A percentile compares a stretch with the other conserved stretches of the same genome.
Evolutionary conservation across 2,888 invertebrate species (phyloP).

Genomic region (Plebejus melissa): DNA sequence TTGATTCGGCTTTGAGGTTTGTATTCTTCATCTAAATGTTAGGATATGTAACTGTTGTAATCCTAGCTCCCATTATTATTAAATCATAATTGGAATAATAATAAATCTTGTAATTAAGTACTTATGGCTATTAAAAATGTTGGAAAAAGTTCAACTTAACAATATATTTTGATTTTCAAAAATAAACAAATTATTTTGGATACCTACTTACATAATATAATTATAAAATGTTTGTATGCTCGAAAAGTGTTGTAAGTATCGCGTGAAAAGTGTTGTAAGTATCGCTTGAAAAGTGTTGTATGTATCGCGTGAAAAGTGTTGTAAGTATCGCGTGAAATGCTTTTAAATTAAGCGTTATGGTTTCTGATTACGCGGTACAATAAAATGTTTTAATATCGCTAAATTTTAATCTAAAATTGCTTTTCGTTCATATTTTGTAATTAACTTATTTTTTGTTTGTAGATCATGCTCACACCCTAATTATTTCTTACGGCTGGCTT

Average conservation of each 20-base stretch:
- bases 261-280: neutral
- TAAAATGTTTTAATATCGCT: neutral
- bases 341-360: neutral
- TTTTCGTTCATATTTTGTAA: neutral
- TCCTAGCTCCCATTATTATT: too few species aligned
- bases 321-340: neutral
- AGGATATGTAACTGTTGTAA: neutral
- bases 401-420: neutral
- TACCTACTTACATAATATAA: too few species aligned
- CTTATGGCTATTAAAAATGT: too few species aligned
- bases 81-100: too few species aligned
- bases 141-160: too few species aligned
- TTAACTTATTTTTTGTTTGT: neutral
- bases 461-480: neutral
- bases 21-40: neutral
- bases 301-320: neutral
- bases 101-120: too few species aligned
- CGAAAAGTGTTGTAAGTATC: neutral
- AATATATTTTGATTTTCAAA: too few species aligned
- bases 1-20: neutral
- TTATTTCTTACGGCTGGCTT: neutral
- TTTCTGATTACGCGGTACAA: neutral
- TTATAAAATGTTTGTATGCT: too few species aligned
- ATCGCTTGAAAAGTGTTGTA: neutral
- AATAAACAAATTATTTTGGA: too few species aligned